Evolutionary conservation across 2,888 invertebrate genomes (phyloP).

Genomic region (Rhodophaea formosa): DNA sequence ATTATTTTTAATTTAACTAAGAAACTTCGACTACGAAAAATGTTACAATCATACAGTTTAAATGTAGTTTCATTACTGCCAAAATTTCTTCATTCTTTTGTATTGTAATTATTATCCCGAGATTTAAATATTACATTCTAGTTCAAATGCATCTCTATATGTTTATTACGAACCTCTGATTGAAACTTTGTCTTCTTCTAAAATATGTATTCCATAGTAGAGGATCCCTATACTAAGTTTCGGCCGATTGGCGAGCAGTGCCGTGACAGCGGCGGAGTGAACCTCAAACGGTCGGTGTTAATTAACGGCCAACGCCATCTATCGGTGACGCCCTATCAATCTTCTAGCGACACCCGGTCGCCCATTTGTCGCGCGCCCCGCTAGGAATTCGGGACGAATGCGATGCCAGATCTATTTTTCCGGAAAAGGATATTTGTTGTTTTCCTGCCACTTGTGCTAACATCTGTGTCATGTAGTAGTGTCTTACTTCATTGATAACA

Average conservation of each 20-base stretch:
- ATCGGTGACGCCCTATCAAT: slow-evolving; percentile 72
- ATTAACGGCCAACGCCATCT: slow-evolving; percentile 71
- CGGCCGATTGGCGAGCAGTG: slow-evolving; percentile 29
- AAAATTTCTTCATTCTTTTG: too few species aligned
- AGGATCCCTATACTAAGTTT: slow-evolving; percentile 17
- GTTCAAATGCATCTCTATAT: too few species aligned
- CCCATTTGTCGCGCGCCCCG: slow-evolving; percentile 53
- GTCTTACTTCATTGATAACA: too few species aligned
- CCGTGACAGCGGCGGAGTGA: slow-evolving; percentile 47
- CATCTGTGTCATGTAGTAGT: too few species aligned
- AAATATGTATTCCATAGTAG: slow-evolving; percentile 13
- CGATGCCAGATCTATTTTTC: slow-evolving; percentile 8
- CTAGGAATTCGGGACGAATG: slow-evolving; percentile 21
- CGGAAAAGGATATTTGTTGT: slow-evolving; percentile 12
- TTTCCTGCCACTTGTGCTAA: neutral
- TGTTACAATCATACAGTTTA: too few species aligned
- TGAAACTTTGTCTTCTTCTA: neutral
- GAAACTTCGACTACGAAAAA: too few species aligned
- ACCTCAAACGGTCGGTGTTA: slow-evolving; percentile 54
- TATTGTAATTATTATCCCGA: too few species aligned
- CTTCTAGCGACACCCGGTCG: slow-evolving; percentile 51
- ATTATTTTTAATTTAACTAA: too few species aligned
- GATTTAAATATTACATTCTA: too few species aligned
- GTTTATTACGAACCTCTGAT: too few species aligned
- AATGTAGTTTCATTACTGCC: too few species aligned